Percentiles rank a stretch among this genome's conserved stretches.
Evolutionary conservation across 2,113 vertebrate species (phyloP).

Genomic region (Platichthys flesus): DNA sequence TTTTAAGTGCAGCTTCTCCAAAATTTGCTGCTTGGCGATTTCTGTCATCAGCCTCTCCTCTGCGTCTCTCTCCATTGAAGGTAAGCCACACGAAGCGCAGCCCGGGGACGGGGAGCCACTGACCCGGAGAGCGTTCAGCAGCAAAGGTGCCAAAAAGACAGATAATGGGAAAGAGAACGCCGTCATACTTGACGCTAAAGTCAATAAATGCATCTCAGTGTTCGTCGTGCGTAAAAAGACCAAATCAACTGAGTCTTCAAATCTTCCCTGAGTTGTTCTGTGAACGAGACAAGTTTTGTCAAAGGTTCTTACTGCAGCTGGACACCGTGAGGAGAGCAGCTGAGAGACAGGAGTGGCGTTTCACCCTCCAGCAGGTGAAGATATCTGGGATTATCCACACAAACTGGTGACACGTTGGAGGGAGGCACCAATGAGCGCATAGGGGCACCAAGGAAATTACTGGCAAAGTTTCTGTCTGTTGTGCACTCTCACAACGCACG

Average conservation of each 20-base stretch:
- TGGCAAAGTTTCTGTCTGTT: conserved; percentile 52
- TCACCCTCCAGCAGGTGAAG: conserved; percentile 63
- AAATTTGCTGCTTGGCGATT: conserved; percentile 88
- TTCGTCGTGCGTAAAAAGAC: conserved; percentile 6
- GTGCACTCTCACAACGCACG: conserved; percentile 22
- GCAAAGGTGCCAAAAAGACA: conserved; percentile 61
- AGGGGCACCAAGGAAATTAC: conserved; percentile 62
- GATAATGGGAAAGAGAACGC: conserved; percentile 30
- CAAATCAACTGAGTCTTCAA: conserved; percentile 15
- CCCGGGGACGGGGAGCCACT: conserved; percentile 56
- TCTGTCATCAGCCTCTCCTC: conserved; percentile 86
- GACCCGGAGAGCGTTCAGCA: conserved; percentile 53
- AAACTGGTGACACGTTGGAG: conserved; percentile 83
- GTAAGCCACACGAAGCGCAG: conserved; percentile 81
- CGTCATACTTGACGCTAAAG: conserved; percentile 26
- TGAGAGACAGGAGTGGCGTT: conserved; percentile 59
- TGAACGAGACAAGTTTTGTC: conserved; percentile 22
- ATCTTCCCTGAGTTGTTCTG: conserved; percentile 26
- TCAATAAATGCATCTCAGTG: conserved; percentile 41
- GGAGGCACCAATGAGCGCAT: conserved; percentile 83
- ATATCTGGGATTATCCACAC: conserved; percentile 83
- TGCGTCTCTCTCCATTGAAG: conserved; percentile 73
- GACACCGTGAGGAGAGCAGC: conserved; percentile 35
- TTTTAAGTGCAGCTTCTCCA: conserved; percentile 89
- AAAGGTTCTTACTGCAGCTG: conserved; percentile 52